Evolutionary conservation across 1,140 invertebrate species (phyloP).

Genomic region (Nebria ingens): DNA sequence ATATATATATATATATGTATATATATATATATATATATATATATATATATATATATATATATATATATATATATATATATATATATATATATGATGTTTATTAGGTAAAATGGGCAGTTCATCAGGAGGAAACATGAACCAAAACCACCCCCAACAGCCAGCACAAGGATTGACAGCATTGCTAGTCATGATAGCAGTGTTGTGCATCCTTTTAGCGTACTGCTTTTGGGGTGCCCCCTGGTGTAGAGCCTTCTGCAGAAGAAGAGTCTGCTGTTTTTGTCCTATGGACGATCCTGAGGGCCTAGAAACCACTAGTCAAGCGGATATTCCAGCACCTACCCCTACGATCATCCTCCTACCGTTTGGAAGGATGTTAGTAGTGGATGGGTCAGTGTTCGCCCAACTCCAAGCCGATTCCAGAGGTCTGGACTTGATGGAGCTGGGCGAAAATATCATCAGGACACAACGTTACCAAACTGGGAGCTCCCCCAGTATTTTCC

Average conservation of each 20-base stretch:
- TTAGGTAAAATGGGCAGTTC: background rate
- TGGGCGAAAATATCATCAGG: conserved; percentile 40
- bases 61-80: no score
- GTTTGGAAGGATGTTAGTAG: conserved; percentile 46
- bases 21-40: no score
- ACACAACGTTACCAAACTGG: conserved; percentile 29
- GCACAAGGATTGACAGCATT: conserved; percentile 42
- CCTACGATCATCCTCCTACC: conserved; percentile 47
- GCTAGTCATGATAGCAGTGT: conserved; percentile 45
- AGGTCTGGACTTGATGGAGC: conserved; percentile 41
- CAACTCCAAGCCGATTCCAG: conserved; percentile 37
- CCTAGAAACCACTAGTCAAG: conserved; percentile 10
- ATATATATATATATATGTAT: no score
- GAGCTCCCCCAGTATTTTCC: conserved; percentile 27
- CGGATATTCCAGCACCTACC: conserved; percentile 23
- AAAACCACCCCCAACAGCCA: conserved; percentile 24
- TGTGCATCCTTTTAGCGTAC: conserved; percentile 46
- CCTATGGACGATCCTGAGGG: conserved; percentile 31
- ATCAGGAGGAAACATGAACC: background rate
- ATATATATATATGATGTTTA: no score
- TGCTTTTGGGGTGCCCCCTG: conserved; percentile 49
- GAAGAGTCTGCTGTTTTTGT: conserved; percentile 33
- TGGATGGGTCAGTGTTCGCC: conserved; percentile 41
- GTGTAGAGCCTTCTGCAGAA: conserved; percentile 38
- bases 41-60: no score